A percentile compares a stretch with the other conserved stretches of the same genome.
Conservation (phyloP, 2,888 invertebrate genomes). For the Dinocampus coccinellae region DNA sequence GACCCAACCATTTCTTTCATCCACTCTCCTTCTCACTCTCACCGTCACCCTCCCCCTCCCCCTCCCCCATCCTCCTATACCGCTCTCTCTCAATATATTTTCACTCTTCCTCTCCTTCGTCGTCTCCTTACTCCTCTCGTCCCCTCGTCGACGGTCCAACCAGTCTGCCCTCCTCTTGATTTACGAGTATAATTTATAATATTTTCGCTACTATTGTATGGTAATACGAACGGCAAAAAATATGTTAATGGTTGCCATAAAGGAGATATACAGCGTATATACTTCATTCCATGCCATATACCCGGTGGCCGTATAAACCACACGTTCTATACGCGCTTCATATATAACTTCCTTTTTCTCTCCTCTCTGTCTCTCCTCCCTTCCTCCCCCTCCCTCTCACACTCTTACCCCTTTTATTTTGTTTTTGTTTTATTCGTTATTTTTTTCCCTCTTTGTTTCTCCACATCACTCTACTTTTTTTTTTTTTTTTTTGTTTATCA, state of each 20-base stretch:
- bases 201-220: conserved; percentile 69
- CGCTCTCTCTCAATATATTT: no score
- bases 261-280: conserved; percentile 66
- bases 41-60: conserved; percentile 27
- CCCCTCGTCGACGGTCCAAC: conserved; percentile 44
- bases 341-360: conserved; percentile 40
- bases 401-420: conserved; percentile 1
- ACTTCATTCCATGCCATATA: conserved; percentile 65
- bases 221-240: conserved; percentile 67
- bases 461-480: conserved; percentile 22
- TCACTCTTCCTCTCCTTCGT: conserved; percentile 25
- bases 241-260: conserved; percentile 69
- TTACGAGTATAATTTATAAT: conserved; percentile 68
- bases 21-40: conserved; percentile 23
- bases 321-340: conserved; percentile 40
- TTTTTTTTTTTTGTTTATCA: conserved; percentile 3
- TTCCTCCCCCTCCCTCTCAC: conserved; percentile 35
- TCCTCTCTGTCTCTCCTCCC: conserved; percentile 12
- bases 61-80: conserved; percentile 26
- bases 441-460: conserved; percentile 16
- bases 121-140: conserved; percentile 43
- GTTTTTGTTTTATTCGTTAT: no score
- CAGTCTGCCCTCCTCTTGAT: conserved; percentile 54
- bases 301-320: conserved; percentile 60
- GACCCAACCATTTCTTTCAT: conserved; percentile 34